Evolutionary conservation across 2,113 vertebrate genomes (phyloP).

Genomic region (Lepisosteus oculatus): DNA sequence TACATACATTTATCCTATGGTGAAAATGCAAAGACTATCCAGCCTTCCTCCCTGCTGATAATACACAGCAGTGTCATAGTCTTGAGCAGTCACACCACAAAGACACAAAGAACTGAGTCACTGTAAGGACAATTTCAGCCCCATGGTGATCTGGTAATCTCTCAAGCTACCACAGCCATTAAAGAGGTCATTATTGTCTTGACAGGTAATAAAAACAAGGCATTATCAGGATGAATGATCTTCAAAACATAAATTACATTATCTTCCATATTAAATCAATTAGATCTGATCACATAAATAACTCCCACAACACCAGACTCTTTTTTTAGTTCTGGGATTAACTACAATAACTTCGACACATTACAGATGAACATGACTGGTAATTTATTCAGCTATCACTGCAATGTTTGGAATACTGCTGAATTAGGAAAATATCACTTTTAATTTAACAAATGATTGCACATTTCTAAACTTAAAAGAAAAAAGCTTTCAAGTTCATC

Average conservation of each 20-base stretch:
- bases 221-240: not conserved
- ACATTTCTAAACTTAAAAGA: too few species aligned
- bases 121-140: too few species aligned
- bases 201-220: not conserved
- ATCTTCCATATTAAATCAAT: slow-evolving; percentile 3
- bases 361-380: not conserved
- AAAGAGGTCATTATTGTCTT: not conserved
- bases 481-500: too few species aligned
- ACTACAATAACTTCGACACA: not conserved
- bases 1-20: too few species aligned
- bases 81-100: too few species aligned
- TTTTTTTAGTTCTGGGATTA: not conserved
- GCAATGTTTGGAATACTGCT: not conserved
- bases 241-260: not conserved
- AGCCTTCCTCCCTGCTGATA: too few species aligned
- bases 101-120: too few species aligned
- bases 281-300: not conserved
- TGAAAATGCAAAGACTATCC: not conserved
- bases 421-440: not conserved
- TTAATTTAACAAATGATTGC: too few species aligned
- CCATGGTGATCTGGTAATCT: not conserved
- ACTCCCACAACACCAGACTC: slow-evolving; percentile 1
- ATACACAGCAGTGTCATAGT: too few species aligned
- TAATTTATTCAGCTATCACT: not conserved
- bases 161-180: not conserved